These are phyloP conservation scores for Campoplex capitator DNA, from an alignment of 2,888 invertebrate genomes.

Conservation along the genomic window DNA sequence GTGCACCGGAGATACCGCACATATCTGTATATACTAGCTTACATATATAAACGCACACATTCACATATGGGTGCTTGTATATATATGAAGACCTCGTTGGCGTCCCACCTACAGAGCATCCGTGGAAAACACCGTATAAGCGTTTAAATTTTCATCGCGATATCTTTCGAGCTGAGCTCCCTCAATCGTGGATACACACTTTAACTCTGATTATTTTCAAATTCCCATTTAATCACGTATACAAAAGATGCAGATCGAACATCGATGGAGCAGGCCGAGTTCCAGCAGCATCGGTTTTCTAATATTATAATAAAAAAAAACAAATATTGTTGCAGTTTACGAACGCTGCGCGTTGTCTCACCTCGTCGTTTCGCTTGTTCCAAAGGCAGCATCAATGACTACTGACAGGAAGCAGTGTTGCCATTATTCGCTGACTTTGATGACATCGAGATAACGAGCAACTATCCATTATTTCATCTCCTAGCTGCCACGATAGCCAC, in stretches of 20 bases:
- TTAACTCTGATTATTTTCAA: constrained; percentile 35
- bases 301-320: constrained; percentile 30
- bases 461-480: constrained; percentile 67
- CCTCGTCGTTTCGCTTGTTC: background rate
- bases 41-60: constrained; percentile 37
- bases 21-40: constrained; percentile 77
- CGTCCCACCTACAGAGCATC: constrained; percentile 77
- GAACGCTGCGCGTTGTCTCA: background rate
- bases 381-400: constrained; percentile 55
- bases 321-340: background rate
- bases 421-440: constrained; percentile 70
- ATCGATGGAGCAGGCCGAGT: constrained; percentile 36
- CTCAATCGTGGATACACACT: constrained; percentile 15
- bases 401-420: constrained; percentile 70
- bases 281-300: constrained; percentile 49
- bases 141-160: constrained; percentile 52
- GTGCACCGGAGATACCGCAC: constrained; percentile 84
- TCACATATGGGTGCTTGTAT: constrained; percentile 14
- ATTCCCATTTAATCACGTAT: constrained; percentile 39
- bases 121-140: constrained; percentile 59
- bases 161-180: constrained; percentile 42
- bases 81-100: constrained; percentile 71
- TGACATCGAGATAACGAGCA: constrained; percentile 72
- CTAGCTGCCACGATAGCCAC: constrained; percentile 47
- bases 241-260: constrained; percentile 26